Base-by-base conservation (phyloP, 2,888 invertebrate genomes). In the Drosophila melanosoma region DNA sequence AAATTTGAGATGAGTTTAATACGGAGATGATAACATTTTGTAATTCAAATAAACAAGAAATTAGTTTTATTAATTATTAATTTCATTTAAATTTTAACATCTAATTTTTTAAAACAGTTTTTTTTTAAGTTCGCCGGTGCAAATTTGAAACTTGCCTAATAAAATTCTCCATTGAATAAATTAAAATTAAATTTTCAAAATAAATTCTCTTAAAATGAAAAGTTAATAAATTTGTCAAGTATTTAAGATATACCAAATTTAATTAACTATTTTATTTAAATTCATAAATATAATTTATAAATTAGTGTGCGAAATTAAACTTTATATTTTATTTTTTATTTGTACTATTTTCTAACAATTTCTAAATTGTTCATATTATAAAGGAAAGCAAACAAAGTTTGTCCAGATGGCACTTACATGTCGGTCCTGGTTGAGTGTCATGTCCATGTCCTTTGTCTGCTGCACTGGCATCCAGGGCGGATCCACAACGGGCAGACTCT, bases 391-490 rank as follows among this genome's bases (percentile, higher is more conserved):
- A 42, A 7, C 6, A 36, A 36, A 5, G 1, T 26, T 1, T 49
- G 17, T 6, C 11, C 29, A 11, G 49, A 3, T 3, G 20, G 10
- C 12, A 94, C 95, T 95, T 94, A 98, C 97, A 93, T 98, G 97
- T 93, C 98, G 96, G 92, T 99, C 99, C 94, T 99, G 99, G 93
- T 99, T 99, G 63, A 99, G 95, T 0, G 99, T 98, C 89, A 99
- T 98, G 94, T 99, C 99, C 95, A 99, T 99, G 68, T 99, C 99
- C 94, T 99, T 99, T 26, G 98, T 98, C 93, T 99, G 99, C 67
- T 98, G 98, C 91, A 98, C 97, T 1, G 99, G 98, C 94, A 98
- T 97, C 99, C 99, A 99, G 0, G 99, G 99, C 15, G 99, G 99
- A 94, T 99, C 99, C 0, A 99, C 98, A 0, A 99, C 98, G 0